phyloP scores from a whole-genome alignment of 2,797 vertebrate species.

The Semaprochilodus insignis region DNA sequence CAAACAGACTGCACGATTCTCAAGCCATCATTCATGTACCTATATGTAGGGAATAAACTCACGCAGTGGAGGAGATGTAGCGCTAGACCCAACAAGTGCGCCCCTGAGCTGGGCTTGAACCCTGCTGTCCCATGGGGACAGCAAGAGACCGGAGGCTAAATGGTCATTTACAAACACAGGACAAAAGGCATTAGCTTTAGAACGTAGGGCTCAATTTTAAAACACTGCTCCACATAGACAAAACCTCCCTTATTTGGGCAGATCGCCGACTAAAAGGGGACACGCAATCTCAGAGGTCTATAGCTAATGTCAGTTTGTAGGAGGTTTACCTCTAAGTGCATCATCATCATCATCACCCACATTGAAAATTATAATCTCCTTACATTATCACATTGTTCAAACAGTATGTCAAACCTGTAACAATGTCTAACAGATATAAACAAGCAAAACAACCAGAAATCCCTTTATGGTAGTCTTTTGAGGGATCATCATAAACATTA shows the following conservation, averaged over 20 bases:
- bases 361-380: constrained; percentile 60
- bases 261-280: neutral
- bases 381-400: constrained; percentile 81
- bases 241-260: neutral
- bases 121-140: too few relatives aligned
- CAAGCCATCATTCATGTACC: too few relatives aligned
- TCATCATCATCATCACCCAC: constrained; percentile 60
- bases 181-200: too few relatives aligned
- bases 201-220: too few relatives aligned
- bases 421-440: constrained; percentile 69
- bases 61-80: too few relatives aligned
- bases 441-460: constrained; percentile 14
- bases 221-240: too few relatives aligned
- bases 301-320: constrained; percentile 69
- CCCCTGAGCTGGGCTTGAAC: too few relatives aligned
- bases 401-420: constrained; percentile 72
- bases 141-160: too few relatives aligned
- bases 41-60: too few relatives aligned
- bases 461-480: constrained; percentile 51
- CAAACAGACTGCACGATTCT: too few relatives aligned
- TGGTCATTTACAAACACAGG: too few relatives aligned
- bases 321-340: constrained; percentile 75
- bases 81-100: too few relatives aligned
- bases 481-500: constrained; percentile 50
- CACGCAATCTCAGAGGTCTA: constrained; percentile 19